A percentile compares a stretch with the other conserved stretches of the same genome.
phyloP scores from a whole-genome alignment of 2,113 vertebrate species.

The Clupea harengus region DNA sequence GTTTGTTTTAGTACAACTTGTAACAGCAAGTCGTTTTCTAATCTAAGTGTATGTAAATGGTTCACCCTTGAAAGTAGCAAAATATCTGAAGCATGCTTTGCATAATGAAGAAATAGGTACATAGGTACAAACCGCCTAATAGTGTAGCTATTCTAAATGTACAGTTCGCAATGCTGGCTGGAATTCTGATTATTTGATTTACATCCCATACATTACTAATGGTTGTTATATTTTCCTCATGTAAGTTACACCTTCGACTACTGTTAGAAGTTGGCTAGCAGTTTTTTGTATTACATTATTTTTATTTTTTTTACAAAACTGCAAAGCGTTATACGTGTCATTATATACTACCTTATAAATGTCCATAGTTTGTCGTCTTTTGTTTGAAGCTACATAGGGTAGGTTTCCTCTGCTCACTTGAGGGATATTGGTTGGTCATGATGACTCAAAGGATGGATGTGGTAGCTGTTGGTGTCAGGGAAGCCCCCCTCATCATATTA shows the following conservation, averaged over 20 bases:
- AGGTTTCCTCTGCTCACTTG: background rate
- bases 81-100: background rate
- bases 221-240: too few species aligned
- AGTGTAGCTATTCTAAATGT: background rate
- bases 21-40: background rate
- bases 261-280: too few species aligned
- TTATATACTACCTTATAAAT: too few species aligned
- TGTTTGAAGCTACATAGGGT: background rate
- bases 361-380: background rate
- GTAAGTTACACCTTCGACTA: too few species aligned
- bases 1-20: background rate
- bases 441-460: background rate
- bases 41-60: background rate
- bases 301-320: too few species aligned
- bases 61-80: background rate
- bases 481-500: constrained; percentile 10
- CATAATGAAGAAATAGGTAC: background rate
- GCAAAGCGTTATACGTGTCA: too few species aligned
- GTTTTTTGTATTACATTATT: too few species aligned
- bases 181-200: background rate
- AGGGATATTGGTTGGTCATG: background rate
- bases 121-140: too few species aligned
- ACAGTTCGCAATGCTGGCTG: background rate
- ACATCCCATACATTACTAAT: too few species aligned
- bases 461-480: background rate